Evolutionary conservation across 2,888 invertebrate species (phyloP).

Genomic region (Vanessa cardui): DNA sequence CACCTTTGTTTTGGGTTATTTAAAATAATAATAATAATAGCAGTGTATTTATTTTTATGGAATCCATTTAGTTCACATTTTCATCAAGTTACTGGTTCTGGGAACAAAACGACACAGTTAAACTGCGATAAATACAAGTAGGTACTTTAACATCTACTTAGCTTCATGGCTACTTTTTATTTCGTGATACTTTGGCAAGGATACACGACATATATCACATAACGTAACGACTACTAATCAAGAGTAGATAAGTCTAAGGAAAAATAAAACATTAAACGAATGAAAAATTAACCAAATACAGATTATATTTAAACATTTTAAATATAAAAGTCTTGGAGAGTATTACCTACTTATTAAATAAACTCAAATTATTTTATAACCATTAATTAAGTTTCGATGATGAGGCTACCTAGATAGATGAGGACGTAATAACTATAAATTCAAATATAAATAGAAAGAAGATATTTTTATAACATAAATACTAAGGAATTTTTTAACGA

Average conservation of each 20-base stretch:
- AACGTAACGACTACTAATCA: neutral
- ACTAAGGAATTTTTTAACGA: neutral
- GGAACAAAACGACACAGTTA: neutral
- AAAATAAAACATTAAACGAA: neutral
- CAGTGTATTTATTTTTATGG: too few species aligned
- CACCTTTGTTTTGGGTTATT: too few species aligned
- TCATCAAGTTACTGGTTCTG: too few species aligned
- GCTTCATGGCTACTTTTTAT: conserved; percentile 6
- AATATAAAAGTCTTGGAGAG: too few species aligned
- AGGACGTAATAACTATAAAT: too few species aligned
- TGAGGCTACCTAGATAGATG: too few species aligned
- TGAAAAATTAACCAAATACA: neutral
- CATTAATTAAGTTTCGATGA: too few species aligned
- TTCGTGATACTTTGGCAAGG: conserved; percentile 2
- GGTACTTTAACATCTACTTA: neutral
- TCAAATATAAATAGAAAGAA: too few species aligned
- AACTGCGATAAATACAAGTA: conserved; percentile 4
- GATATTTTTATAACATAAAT: neutral
- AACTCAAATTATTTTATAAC: too few species aligned
- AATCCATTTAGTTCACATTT: too few species aligned
- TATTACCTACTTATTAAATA: too few species aligned
- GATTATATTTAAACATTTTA: neutral
- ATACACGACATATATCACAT: neutral
- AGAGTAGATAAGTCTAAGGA: neutral
- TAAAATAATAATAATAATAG: too few species aligned